These are phyloP conservation scores for Synchiropus splendidus DNA, from an alignment of 2,113 vertebrate species.

Conservation along the genomic window DNA sequence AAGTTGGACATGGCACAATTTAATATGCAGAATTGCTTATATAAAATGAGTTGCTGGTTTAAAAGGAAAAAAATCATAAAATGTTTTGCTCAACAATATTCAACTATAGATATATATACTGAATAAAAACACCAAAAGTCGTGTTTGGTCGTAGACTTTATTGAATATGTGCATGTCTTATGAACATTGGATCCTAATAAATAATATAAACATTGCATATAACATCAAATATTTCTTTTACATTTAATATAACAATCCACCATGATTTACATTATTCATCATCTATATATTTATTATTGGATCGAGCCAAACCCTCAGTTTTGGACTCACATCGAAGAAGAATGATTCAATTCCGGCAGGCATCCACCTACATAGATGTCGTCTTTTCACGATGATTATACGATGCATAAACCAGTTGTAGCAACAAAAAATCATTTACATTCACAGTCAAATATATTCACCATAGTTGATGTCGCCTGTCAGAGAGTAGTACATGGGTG, in stretches of 20 bases:
- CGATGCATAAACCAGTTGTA: constrained; percentile 29
- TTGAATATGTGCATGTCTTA: constrained; percentile 62
- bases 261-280: constrained; percentile 51
- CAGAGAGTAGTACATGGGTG: constrained; percentile 13
- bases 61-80: background rate
- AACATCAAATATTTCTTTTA: constrained; percentile 60
- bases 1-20: too few relatives aligned
- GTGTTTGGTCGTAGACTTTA: constrained; percentile 60
- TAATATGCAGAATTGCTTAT: too few relatives aligned
- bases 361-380: constrained; percentile 43
- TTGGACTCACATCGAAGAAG: constrained; percentile 42
- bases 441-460: constrained; percentile 52
- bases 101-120: background rate
- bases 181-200: constrained; percentile 63
- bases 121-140: background rate
- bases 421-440: constrained; percentile 38
- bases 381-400: constrained; percentile 47
- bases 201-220: constrained; percentile 70
- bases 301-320: constrained; percentile 26
- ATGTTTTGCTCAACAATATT: background rate
- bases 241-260: constrained; percentile 56
- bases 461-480: constrained; percentile 35
- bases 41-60: too few relatives aligned
- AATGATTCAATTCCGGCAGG: constrained; percentile 48
- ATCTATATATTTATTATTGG: constrained; percentile 12